phyloP scores from a whole-genome alignment of 2,797 vertebrate genomes.

The Halcyon chelicuti region DNA sequence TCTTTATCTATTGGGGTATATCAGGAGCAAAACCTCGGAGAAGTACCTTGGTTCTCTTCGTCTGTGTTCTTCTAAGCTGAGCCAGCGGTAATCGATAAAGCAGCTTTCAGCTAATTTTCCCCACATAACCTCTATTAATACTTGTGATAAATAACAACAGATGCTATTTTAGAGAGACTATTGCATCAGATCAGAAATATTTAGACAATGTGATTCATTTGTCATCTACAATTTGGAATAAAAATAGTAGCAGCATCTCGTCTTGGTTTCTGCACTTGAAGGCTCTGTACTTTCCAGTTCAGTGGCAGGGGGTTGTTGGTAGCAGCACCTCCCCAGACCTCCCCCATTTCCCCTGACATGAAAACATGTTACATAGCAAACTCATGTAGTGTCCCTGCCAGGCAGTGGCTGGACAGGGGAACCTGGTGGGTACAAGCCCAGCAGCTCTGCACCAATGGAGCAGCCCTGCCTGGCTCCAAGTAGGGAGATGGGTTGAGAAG shows the following conservation, averaged over 20 bases:
- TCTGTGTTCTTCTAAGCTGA: neutral
- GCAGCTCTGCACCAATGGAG: neutral
- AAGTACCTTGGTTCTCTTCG: neutral
- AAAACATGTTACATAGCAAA: neutral
- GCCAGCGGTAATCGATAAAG: neutral
- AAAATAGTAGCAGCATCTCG: neutral
- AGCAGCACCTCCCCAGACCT: neutral
- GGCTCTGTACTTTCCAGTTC: neutral
- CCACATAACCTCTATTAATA: neutral
- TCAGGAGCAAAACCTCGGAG: neutral
- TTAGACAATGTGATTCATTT: neutral
- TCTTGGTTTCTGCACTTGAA: neutral
- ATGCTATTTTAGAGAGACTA: neutral
- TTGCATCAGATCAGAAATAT: neutral
- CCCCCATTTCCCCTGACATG: fast-evolving
- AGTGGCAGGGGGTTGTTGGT: neutral
- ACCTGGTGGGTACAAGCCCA: fast-evolving
- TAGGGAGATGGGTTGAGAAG: fast-evolving
- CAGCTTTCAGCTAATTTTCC: neutral
- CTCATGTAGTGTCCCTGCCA: neutral
- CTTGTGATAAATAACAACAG: neutral
- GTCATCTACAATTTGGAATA: neutral
- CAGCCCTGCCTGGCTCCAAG: neutral
- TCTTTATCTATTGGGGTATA: neutral
- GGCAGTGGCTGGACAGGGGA: fast-evolving